phyloP scores from a whole-genome alignment of 1,140 invertebrate species.

The Microplitis demolitor region DNA sequence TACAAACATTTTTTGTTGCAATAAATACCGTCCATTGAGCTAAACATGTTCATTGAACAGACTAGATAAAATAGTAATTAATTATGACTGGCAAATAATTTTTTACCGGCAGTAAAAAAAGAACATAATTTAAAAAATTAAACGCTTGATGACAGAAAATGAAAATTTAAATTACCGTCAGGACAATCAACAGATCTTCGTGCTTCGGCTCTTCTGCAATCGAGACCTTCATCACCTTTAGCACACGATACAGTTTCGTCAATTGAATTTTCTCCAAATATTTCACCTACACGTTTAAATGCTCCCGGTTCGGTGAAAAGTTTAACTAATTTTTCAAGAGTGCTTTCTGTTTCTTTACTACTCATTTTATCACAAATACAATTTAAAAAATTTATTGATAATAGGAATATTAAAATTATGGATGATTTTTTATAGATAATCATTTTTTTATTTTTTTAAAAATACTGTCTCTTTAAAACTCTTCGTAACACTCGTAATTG shows the following conservation, averaged over 20 bases:
- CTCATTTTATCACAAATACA: too few species aligned
- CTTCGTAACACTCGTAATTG: too few species aligned
- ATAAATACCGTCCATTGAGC: background rate
- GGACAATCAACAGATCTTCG: constrained; percentile 59
- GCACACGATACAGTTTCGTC: constrained; percentile 52
- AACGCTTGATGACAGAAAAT: background rate
- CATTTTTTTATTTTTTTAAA: too few species aligned
- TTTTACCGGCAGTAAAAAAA: background rate
- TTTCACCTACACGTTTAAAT: constrained; percentile 55
- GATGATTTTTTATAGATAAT: too few species aligned
- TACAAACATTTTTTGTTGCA: constrained; percentile 12
- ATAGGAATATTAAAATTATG: too few species aligned
- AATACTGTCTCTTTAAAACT: too few species aligned
- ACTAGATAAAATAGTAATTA: background rate
- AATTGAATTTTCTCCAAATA: constrained; percentile 55
- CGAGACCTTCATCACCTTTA: constrained; percentile 57
- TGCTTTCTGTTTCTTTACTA: constrained; percentile 36
- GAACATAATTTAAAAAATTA: background rate
- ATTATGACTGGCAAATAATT: background rate
- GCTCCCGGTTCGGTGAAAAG: constrained; percentile 59
- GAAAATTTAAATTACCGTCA: constrained; percentile 44
- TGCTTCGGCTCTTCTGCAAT: constrained; percentile 58
- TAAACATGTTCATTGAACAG: background rate
- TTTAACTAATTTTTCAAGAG: constrained; percentile 56
- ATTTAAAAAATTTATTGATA: too few species aligned